Base-by-base conservation (phyloP, 2,888 invertebrate genomes). In the Synanthedon tipuliformis region DNA sequence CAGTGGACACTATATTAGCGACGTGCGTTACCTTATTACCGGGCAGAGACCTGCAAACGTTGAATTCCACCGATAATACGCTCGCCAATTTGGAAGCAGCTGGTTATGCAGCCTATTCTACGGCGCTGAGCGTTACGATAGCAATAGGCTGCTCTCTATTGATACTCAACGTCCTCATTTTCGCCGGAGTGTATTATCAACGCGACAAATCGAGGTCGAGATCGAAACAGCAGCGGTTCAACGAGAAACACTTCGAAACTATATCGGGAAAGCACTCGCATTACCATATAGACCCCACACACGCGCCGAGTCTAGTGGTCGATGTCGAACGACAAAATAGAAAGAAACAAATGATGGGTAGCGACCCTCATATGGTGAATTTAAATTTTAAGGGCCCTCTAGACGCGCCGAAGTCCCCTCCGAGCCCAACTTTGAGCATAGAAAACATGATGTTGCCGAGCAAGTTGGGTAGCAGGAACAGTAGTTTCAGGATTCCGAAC, bases 131-230 rank as follows among this genome's bases (percentile, higher is more conserved):
- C 67, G 93, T 94, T 1, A 94, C 94, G 2, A 93, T 94, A 57
- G 94, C 94, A 12, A 93, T 94, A 51, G 95, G 95, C 8, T 94
- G 94, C 71, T 93, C 94, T 0, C 81, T 95, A 53, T 87, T 95
- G 52, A 93, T 95, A 61, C 85, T 95, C 40, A 95, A 95, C 79
- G 92, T 95, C 52, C 83, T 95, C 48, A 94, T 95, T 66, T 95
- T 95, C 71, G 94, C 94, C 52, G 94, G 94, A 2, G 93, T 95
- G 8, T 95, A 94, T 76, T 95, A 95, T 73, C 95, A 95, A 73
- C 75, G 92, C 52, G 92, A 92, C 67, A 93, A 94, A 78, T 92
- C 93, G 51, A 88, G 93, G 63, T 84, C 85, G 3, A 71, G 84
- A 16, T 66, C 72, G 13, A 94, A 94, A 75, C 93, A 94, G 71